These are phyloP conservation scores for Meriones unguiculatus DNA, from an alignment of 2,113 vertebrate species.

Conservation along the genomic window DNA sequence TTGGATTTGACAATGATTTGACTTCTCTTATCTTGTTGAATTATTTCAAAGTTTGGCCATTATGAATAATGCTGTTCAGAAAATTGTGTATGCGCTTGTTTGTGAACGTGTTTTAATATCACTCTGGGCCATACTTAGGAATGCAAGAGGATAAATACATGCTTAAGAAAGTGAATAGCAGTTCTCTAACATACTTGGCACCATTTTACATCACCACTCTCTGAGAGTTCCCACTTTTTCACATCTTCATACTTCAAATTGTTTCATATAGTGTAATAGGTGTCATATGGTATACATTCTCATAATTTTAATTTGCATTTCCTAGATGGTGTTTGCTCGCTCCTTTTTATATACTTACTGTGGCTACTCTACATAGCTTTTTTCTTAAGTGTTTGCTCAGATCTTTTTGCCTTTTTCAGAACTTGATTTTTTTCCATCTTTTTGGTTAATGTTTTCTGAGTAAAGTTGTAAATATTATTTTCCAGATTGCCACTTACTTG, in stretches of 20 bases:
- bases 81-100: not conserved
- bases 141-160: not conserved
- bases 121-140: not conserved
- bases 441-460: not conserved
- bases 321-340: not conserved
- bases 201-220: not conserved
- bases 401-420: not conserved
- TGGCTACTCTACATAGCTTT: not conserved
- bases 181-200: not conserved
- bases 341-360: not conserved
- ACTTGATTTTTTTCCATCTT: not conserved
- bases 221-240: not conserved
- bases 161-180: not conserved
- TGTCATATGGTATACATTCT: not conserved
- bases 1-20: conserved; percentile 9
- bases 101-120: conserved; percentile 33
- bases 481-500: not conserved
- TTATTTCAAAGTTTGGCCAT: conserved; percentile 29
- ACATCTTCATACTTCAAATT: not conserved
- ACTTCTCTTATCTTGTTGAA: conserved; percentile 8
- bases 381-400: not conserved
- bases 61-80: conserved; percentile 28
- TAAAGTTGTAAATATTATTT: not conserved
- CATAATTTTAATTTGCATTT: not conserved
- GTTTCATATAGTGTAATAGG: not conserved